A percentile compares a stretch with the other conserved stretches of the same genome.
These are phyloP conservation scores for Hirtodrosophila confusa DNA, from an alignment of 2,888 invertebrate genomes.

Conservation along the genomic window DNA sequence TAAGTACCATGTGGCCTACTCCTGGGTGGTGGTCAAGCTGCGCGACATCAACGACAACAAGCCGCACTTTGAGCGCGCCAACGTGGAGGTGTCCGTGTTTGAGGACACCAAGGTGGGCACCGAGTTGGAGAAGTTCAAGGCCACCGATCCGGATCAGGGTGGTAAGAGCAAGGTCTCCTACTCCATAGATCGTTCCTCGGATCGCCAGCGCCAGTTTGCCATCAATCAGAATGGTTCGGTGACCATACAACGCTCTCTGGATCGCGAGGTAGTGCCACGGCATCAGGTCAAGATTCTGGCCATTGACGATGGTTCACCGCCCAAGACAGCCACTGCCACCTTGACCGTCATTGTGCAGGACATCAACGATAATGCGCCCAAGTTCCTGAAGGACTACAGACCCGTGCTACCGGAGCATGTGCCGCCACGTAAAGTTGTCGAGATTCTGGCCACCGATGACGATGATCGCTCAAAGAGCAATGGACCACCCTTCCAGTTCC, in stretches of 20 bases:
- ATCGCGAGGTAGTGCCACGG: conserved; percentile 96
- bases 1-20: conserved; percentile 98
- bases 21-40: conserved; percentile 96
- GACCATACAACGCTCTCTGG: conserved; percentile 95
- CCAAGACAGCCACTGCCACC: conserved; percentile 96
- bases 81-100: conserved; percentile 95
- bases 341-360: conserved; percentile 97
- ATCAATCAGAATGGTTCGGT: conserved; percentile 98
- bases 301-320: conserved; percentile 96
- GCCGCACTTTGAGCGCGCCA: conserved; percentile 96
- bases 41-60: conserved; percentile 99
- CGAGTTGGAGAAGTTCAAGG: conserved; percentile 95
- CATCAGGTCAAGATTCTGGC: conserved; percentile 98
- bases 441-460: conserved; percentile 96
- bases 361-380: conserved; percentile 97
- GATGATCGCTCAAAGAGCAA: conserved; percentile 97
- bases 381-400: conserved; percentile 95
- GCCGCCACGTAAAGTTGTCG: conserved; percentile 95
- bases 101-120: conserved; percentile 97
- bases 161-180: conserved; percentile 96
- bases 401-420: conserved; percentile 97
- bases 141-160: conserved; percentile 97
- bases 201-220: conserved; percentile 95
- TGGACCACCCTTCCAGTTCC: conserved; percentile 98
- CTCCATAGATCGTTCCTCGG: conserved; percentile 95